Evolutionary conservation across 2,888 invertebrate genomes (phyloP), one percentile per base, ranked within the genome.

Genomic region (Ectobius pallidus): DNA sequence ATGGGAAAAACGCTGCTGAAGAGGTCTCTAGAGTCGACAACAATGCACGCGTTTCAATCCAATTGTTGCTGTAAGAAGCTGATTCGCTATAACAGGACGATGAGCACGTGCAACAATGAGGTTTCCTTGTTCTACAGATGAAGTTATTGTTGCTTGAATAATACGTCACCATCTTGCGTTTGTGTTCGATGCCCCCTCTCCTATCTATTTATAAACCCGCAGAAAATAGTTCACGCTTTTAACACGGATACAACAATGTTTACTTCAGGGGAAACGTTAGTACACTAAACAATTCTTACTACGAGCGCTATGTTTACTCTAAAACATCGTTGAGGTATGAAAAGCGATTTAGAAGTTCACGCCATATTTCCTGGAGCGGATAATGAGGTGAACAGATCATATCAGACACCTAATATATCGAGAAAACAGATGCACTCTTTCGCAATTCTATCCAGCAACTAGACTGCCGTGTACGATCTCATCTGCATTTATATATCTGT

Each of bases 1-100:
- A 71, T 52, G 75, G 75, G 55, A 74, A 72, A 69, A 75, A 74
- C 14, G 71, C 71, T 7, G 27, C 55, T 18, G 73, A 58, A n/a
- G 32, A 46, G 6, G 70, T 73, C 44, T 70, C 58, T n/a, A 70
- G 14, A 1, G 55, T 39, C 9, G 70, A 70, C 42, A 65, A 55
- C 67, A 62, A 58, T 14, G 73, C 67, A 18, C 67, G 63, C 11
- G 70, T 58, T 32, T 70, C 73, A 30, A 70, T 27, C 73, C 73
- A 73, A 18, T 46, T 67, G 70, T 65, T 58, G 62, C 27, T 42
- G 25, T 63, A 52, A 9, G 52, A 52, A 3, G 20, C 14, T 2
- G 58, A 11, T 25, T 58, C 46, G 27, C 44, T 65, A 25, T 18
- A 44, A 11, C 65, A 27, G 11, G 65, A 25, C 22, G n/a, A 27